Evolutionary conservation across 2,113 vertebrate genomes (phyloP), one percentile per base, ranked within the genome.

Genomic region (Laticauda colubrina): DNA sequence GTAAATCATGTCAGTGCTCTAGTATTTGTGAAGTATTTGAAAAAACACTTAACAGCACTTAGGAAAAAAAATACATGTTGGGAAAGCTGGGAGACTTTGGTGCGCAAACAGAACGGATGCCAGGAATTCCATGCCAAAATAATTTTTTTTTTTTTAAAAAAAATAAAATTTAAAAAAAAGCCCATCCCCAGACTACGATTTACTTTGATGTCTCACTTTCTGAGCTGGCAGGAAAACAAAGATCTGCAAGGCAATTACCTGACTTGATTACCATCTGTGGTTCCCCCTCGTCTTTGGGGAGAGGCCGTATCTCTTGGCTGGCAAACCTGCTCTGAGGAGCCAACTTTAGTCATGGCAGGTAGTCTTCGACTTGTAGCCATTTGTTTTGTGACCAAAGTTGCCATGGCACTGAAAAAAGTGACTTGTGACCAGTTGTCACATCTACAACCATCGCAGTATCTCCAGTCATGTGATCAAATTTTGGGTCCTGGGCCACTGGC

Each of bases 281-380:
- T 20, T 8, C n/a, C 64, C 18, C 15, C 64, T 75, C 2, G 1
- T 51, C 24, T 29, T 8, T 15, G 48, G 45, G 85, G 48, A 87
- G 5, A 12, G 48, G 29, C 48, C 4, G 0, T 0, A 4, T 3
- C 26, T n/a, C 48, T 26, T 2, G 3, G 3, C 24, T 9, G 29
- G 48, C 24, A 29, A 26, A 6, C 85, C 2, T 3, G 24, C 85
- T 87, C 26, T 53, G 85, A 54, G 26, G 86, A 24, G 20, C 34
- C 88, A 57, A 5, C 4, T 43, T 43, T 10, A 24, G 55, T 26
- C 21, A 4, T 2, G 0, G 15, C 29, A 69, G 29, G 12, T n/a
- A 10, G 29, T 69, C 64, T 29, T n/a, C 12, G 0, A n/a, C 64
- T 15, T 6, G n/a, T 29, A 69, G n/a, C 29, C 29, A 15, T 34